Percentiles rank a stretch among this genome's conserved stretches.
Evolutionary conservation across 2,888 invertebrate species (phyloP).

Genomic region (Diarsia brunnea): DNA sequence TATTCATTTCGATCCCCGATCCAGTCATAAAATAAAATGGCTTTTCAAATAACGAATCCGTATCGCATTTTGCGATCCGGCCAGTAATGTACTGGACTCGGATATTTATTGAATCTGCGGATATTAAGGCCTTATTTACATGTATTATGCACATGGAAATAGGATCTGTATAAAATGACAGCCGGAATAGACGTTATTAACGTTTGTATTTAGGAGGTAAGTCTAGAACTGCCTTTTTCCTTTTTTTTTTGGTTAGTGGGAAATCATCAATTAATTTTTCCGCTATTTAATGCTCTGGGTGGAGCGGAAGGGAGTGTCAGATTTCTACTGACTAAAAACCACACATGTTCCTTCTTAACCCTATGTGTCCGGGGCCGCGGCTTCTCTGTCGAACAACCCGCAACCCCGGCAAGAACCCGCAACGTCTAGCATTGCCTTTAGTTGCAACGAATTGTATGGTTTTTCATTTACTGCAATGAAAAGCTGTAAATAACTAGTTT

Average conservation of each 20-base stretch:
- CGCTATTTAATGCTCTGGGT: too few relatives aligned
- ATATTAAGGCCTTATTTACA: conserved; percentile 36
- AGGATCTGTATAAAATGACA: conserved; percentile 14
- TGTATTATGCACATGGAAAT: conserved; percentile 36
- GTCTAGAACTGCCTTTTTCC: too few relatives aligned
- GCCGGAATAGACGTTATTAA: conserved; percentile 13
- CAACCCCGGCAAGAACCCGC: too few relatives aligned
- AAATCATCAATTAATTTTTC: too few relatives aligned
- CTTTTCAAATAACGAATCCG: conserved; percentile 61
- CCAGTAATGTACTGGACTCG: conserved; percentile 40
- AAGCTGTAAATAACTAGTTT: neutral
- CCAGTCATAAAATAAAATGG: conserved; percentile 65
- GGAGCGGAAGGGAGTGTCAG: too few relatives aligned
- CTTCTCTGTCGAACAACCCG: too few relatives aligned
- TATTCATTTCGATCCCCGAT: conserved; percentile 64
- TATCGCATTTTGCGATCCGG: conserved; percentile 59
- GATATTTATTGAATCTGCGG: conserved; percentile 38
- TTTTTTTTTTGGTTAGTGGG: too few relatives aligned
- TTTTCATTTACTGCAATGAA: neutral
- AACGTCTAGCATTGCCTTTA: neutral
- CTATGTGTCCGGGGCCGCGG: too few relatives aligned
- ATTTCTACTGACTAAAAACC: too few relatives aligned
- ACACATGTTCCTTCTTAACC: too few relatives aligned
- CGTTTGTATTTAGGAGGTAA: conserved; percentile 29
- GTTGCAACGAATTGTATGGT: neutral